Evolutionary conservation across 1,140 invertebrate genomes (phyloP).

Genomic region (Melanaphis sacchari): DNA sequence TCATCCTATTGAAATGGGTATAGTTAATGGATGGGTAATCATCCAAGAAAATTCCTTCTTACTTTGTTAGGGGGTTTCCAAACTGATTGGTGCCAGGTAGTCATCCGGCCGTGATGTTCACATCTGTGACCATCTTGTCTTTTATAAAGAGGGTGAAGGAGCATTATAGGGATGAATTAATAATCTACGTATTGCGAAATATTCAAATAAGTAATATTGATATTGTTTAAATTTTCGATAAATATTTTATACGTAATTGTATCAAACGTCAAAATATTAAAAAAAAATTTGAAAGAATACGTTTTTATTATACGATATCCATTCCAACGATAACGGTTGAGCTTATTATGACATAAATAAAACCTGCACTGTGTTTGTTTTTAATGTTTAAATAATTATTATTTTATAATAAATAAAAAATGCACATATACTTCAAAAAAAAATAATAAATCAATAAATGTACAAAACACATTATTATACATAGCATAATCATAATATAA

Average conservation of each 20-base stretch:
- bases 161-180: neutral
- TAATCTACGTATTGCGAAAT: neutral
- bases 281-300: neutral
- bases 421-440: neutral
- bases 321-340: neutral
- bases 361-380: neutral
- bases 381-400: neutral
- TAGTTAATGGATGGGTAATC: conserved; percentile 42
- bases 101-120: conserved; percentile 37
- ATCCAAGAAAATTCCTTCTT: conserved; percentile 38
- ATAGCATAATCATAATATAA: neutral
- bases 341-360: neutral
- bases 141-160: conserved; percentile 30
- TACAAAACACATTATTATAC: too few species aligned
- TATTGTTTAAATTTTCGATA: neutral
- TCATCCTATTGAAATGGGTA: conserved; percentile 26
- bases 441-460: neutral
- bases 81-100: conserved; percentile 18
- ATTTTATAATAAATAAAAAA: neutral
- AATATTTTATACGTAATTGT: neutral
- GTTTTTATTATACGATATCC: neutral
- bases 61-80: conserved; percentile 23
- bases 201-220: conserved; percentile 11
- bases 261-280: neutral
- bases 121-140: conserved; percentile 26